Conservation (phyloP, 1,140 invertebrate genomes). For the Calephelis nemesis region DNA sequence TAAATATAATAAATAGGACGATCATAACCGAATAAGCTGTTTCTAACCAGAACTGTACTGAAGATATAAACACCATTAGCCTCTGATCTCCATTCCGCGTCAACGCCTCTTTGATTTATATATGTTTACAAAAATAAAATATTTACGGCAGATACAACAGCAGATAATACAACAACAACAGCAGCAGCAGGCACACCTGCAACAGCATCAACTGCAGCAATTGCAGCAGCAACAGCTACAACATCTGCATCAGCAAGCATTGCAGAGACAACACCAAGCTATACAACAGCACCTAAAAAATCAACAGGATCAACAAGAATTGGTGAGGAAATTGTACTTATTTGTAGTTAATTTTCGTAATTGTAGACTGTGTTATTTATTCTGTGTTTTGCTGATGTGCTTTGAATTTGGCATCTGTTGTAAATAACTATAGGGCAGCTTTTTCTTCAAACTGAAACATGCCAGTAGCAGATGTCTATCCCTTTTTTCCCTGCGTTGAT, state of each 20-base stretch:
- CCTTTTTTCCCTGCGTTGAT: too few relatives aligned
- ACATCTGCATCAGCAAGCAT: conserved; percentile 69
- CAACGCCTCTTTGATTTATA: too few relatives aligned
- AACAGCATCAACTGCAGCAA: conserved; percentile 70
- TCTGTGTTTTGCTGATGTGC: not conserved
- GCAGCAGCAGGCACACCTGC: conserved; percentile 49
- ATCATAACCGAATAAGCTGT: too few relatives aligned
- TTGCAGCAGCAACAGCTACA: conserved; percentile 73
- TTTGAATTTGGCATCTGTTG: too few relatives aligned
- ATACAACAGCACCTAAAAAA: conserved; percentile 71
- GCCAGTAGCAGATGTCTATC: too few relatives aligned
- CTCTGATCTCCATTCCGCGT: too few relatives aligned
- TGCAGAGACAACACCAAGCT: conserved; percentile 60
- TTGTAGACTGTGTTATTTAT: too few relatives aligned
- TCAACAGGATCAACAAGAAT: conserved; percentile 69
- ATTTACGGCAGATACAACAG: conserved; percentile 49
- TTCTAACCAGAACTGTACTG: too few relatives aligned
- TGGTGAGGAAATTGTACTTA: conserved; percentile 43
- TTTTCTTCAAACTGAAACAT: too few relatives aligned
- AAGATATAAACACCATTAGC: too few relatives aligned
- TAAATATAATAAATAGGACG: too few relatives aligned
- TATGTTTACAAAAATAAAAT: not conserved
- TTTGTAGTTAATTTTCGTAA: not conserved
- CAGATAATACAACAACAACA: conserved; percentile 60
- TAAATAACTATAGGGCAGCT: too few relatives aligned